Percentiles rank a stretch among this genome's conserved stretches.
These are phyloP conservation scores for Mesoclemmys tuberculata DNA, from an alignment of 2,113 vertebrate genomes.

Conservation along the genomic window DNA sequence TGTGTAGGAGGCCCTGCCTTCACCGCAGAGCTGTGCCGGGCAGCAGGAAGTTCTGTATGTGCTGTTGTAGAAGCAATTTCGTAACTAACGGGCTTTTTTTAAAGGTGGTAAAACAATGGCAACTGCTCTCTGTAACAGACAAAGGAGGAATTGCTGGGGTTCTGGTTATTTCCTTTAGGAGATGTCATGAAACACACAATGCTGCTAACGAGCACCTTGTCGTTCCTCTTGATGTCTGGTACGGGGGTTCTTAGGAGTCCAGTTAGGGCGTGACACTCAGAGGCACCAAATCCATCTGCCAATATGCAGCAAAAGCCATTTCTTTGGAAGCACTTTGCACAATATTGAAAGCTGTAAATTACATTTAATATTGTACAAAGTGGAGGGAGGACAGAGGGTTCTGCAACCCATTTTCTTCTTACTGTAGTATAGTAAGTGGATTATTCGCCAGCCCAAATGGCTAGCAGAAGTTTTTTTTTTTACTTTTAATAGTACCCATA, in stretches of 20 bases:
- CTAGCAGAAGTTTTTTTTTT: no score
- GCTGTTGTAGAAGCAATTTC: not conserved
- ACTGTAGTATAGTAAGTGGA: not conserved
- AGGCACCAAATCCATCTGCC: not conserved
- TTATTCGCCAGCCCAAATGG: not conserved
- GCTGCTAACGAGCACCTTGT: not conserved
- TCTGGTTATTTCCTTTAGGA: constrained; percentile 24
- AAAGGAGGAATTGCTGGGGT: constrained; percentile 26
- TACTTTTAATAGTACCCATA: not conserved
- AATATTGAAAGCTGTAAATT: not conserved
- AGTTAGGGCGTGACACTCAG: not conserved
- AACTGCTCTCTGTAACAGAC: not conserved
- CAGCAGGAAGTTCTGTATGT: constrained; percentile 14
- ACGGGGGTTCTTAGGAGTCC: not conserved
- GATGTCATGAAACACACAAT: constrained; percentile 22
- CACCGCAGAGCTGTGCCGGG: not conserved
- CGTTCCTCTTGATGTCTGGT: not conserved
- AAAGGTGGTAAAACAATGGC: not conserved
- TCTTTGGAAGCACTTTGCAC: not conserved
- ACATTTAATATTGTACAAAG: not conserved
- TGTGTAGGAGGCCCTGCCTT: not conserved
- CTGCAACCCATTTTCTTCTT: not conserved
- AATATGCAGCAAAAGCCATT: not conserved
- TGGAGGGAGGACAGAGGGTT: not conserved
- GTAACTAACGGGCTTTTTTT: not conserved